Evolutionary conservation across 1,140 invertebrate genomes (phyloP).

Genomic region (Nymphalis io): DNA sequence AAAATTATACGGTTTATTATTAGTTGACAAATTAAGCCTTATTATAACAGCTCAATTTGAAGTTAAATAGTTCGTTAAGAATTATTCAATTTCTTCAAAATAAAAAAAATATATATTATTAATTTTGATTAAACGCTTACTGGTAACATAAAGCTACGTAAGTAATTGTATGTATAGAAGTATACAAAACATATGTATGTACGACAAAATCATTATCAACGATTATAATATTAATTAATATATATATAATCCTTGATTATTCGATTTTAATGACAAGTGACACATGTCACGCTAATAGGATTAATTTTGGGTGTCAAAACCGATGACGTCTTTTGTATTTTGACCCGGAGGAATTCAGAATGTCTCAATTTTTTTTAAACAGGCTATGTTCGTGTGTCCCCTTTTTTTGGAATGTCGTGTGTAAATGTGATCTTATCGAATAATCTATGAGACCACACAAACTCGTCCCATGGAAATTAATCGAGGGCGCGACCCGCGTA

Average conservation of each 20-base stretch:
- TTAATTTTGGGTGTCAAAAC: slow-evolving; percentile 51
- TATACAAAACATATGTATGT: background rate
- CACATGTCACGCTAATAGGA: slow-evolving; percentile 66
- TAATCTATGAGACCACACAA: slow-evolving; percentile 59
- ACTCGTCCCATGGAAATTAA: slow-evolving; percentile 22
- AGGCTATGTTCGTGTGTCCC: background rate
- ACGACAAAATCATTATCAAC: background rate
- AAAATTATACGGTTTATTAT: no score
- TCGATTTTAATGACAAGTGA: slow-evolving; percentile 25
- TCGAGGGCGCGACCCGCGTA: slow-evolving; percentile 15
- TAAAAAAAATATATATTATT: no score
- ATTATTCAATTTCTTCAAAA: no score
- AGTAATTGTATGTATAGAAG: no score
- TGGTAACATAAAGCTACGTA: no score
- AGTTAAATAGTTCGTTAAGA: no score
- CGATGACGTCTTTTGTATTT: slow-evolving; percentile 32
- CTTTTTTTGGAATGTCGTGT: slow-evolving; percentile 28
- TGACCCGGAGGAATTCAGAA: slow-evolving; percentile 27
- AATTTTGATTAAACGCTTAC: no score
- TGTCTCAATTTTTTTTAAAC: slow-evolving; percentile 18
- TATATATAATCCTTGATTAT: slow-evolving; percentile 3
- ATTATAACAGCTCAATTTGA: no score
- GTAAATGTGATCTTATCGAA: slow-evolving; percentile 52
- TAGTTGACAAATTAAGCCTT: no score
- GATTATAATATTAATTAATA: background rate